Conservation (phyloP, 2,113 vertebrate species). For the Pterophyllum scalare region DNA sequence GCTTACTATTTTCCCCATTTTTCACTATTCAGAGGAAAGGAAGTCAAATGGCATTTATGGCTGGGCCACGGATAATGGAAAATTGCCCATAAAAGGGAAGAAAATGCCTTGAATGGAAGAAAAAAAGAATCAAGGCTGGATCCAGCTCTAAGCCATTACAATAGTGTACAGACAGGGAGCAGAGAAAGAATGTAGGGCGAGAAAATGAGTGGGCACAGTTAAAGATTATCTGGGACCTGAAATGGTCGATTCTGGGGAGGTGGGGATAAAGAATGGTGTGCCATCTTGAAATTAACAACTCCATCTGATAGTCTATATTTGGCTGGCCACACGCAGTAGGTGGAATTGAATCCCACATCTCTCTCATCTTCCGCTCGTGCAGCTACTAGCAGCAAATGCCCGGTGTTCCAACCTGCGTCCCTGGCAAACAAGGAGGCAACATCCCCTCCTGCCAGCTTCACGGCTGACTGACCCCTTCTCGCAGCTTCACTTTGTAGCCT, state of each 20-base stretch:
- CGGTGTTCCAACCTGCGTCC: constrained; percentile 41
- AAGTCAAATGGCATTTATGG: constrained; percentile 70
- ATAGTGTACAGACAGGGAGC: constrained; percentile 25
- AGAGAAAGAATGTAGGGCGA: constrained; percentile 41
- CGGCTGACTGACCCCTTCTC: constrained; percentile 52
- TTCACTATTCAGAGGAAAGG: constrained; percentile 44
- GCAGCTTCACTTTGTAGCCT: constrained; percentile 64
- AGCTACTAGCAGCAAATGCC: constrained; percentile 33
- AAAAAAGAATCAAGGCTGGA: constrained; percentile 23
- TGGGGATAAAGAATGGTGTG: constrained; percentile 31
- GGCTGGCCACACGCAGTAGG: constrained; percentile 51
- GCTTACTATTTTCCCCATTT: constrained; percentile 48
- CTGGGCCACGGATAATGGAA: constrained; percentile 62
- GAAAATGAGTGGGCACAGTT: constrained; percentile 57
- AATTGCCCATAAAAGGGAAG: constrained; percentile 66
- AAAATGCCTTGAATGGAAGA: constrained; percentile 60
- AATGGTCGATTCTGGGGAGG: constrained; percentile 41
- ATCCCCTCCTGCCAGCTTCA: constrained; percentile 60
- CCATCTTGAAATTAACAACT: constrained; percentile 63
- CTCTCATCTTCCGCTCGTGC: constrained; percentile 64
- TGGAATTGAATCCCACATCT: constrained; percentile 46
- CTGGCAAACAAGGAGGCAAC: constrained; percentile 60
- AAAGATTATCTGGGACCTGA: constrained; percentile 54
- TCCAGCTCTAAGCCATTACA: constrained; percentile 41
- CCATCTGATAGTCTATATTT: constrained; percentile 73